A percentile compares a stretch with the other conserved stretches of the same genome.
These are phyloP conservation scores for Galerucella nymphaeae DNA, from an alignment of 2,888 invertebrate genomes.

Conservation along the genomic window DNA sequence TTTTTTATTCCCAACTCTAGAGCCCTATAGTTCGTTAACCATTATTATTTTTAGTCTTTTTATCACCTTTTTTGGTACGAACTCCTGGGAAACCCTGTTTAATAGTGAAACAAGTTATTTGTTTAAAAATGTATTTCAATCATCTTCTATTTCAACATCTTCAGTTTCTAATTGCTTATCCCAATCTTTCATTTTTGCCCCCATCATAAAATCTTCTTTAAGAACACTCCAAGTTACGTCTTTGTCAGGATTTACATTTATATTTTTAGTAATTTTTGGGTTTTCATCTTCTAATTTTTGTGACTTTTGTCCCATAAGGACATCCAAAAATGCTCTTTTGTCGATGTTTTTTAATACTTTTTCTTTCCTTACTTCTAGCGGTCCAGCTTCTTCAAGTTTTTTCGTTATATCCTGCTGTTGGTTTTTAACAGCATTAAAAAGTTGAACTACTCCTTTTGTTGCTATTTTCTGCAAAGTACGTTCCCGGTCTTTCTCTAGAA, in stretches of 20 bases:
- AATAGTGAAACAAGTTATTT: constrained; percentile 18
- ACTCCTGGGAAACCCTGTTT: too few species aligned
- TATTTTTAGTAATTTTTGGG: constrained; percentile 64
- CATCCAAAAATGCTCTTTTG: constrained; percentile 81
- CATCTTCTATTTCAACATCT: constrained; percentile 56
- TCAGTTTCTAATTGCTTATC: constrained; percentile 75
- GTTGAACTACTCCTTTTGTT: constrained; percentile 91
- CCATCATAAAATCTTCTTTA: constrained; percentile 90
- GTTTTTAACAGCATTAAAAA: constrained; percentile 89
- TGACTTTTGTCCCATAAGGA: constrained; percentile 78
- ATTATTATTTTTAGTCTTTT: too few species aligned
- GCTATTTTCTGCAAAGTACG: constrained; percentile 83
- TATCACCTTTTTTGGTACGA: too few species aligned
- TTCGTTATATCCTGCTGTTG: constrained; percentile 83
- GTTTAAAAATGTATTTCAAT: constrained; percentile 33
- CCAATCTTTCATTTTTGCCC: constrained; percentile 91
- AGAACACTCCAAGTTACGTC: constrained; percentile 73
- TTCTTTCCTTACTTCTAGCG: constrained; percentile 81
- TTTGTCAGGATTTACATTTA: constrained; percentile 47
- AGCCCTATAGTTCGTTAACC: too few species aligned
- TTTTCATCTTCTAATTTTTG: constrained; percentile 57
- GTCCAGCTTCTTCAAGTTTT: constrained; percentile 77
- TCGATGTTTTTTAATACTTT: constrained; percentile 80
- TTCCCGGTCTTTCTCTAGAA: constrained; percentile 82
- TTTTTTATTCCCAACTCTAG: too few species aligned